Evolutionary conservation across 2,113 vertebrate genomes (phyloP).

Genomic region (Channa argus): DNA sequence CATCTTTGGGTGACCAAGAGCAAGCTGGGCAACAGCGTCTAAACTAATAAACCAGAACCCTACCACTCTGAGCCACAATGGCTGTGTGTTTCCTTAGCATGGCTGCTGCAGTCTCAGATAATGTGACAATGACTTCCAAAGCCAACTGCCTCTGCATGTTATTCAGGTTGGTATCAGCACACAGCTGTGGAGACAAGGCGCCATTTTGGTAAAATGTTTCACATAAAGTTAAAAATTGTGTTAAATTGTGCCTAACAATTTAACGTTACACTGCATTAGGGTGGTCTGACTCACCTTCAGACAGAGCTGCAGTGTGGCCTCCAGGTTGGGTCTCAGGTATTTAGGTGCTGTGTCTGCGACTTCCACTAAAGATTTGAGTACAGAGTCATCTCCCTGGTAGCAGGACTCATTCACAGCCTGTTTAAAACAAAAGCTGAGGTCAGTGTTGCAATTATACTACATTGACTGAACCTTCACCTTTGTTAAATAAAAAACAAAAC

Average conservation of each 20-base stretch:
- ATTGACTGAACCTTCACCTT: not conserved
- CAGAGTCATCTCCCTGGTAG: slow-evolving; percentile 95
- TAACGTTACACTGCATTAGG: no score
- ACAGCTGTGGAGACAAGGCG: slow-evolving; percentile 82
- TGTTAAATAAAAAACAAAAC: no score
- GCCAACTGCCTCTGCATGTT: slow-evolving; percentile 98
- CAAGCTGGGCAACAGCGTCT: no score
- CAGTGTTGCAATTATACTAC: not conserved
- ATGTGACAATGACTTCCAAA: slow-evolving; percentile 95
- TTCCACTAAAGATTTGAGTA: slow-evolving; percentile 97
- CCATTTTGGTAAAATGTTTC: no score
- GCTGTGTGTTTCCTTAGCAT: slow-evolving; percentile 97
- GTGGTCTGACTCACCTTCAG: slow-evolving; percentile 87
- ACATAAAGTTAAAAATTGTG: no score
- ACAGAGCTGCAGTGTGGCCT: slow-evolving; percentile 94
- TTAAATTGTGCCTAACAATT: no score
- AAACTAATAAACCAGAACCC: slow-evolving; percentile 48
- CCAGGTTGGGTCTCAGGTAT: slow-evolving; percentile 94
- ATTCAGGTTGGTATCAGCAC: slow-evolving; percentile 91
- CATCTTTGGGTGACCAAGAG: no score
- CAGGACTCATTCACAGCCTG: slow-evolving; percentile 97
- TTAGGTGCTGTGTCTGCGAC: slow-evolving; percentile 98
- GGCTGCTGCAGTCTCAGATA: slow-evolving; percentile 96
- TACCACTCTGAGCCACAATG: slow-evolving; percentile 94
- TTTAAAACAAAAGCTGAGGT: not conserved